These are phyloP conservation scores for Cataglyphis albicans DNA, from an alignment of 2,888 invertebrate genomes.

Conservation along the genomic window DNA sequence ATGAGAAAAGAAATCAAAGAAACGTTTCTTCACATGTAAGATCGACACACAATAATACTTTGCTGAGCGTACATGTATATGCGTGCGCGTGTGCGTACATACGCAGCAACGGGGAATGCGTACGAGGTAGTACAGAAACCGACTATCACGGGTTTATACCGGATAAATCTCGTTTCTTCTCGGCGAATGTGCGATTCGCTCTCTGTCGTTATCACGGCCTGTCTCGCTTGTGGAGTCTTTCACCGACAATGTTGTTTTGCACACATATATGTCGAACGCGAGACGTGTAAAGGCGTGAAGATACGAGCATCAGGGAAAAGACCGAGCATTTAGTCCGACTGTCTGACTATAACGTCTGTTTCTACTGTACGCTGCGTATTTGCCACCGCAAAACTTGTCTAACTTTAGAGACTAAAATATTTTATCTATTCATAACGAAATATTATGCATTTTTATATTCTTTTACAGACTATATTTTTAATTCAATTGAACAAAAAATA, in stretches of 20 bases:
- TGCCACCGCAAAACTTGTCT: background rate
- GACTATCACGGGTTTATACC: constrained; percentile 81
- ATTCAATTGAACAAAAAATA: background rate
- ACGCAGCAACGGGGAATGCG: constrained; percentile 69
- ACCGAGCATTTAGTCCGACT: constrained; percentile 63
- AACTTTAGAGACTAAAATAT: background rate
- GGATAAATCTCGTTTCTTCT: constrained; percentile 82
- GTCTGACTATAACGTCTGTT: constrained; percentile 61
- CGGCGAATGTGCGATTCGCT: constrained; percentile 69
- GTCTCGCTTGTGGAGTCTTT: constrained; percentile 56
- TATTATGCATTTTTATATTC: background rate
- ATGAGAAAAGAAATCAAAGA: constrained; percentile 60
- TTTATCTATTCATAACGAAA: background rate
- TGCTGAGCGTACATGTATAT: constrained; percentile 23
- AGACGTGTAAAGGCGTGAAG: constrained; percentile 4
- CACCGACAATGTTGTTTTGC: constrained; percentile 61
- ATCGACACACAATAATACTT: constrained; percentile 38
- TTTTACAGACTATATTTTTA: background rate
- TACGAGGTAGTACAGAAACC: constrained; percentile 78
- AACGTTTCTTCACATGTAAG: constrained; percentile 53
- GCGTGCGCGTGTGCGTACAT: constrained; percentile 28
- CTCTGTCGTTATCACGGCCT: constrained; percentile 61
- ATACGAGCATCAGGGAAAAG: constrained; percentile 54
- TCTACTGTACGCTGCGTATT: constrained; percentile 17
- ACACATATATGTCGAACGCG: constrained; percentile 26